These are phyloP conservation scores for Drosophila putrida DNA, from an alignment of 2,888 invertebrate genomes.

Conservation along the genomic window DNA sequence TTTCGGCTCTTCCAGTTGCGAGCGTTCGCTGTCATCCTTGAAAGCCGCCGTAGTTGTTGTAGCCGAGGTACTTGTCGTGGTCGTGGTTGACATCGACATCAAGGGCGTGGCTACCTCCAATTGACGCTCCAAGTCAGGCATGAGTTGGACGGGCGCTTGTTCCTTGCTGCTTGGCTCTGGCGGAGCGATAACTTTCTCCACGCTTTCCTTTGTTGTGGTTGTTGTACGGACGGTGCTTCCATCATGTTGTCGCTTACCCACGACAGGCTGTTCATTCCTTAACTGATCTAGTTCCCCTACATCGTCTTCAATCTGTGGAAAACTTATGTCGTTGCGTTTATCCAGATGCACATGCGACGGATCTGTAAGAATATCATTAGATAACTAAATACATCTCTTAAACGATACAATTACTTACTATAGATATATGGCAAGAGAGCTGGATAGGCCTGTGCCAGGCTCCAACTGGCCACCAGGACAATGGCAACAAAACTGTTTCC, in stretches of 20 bases:
- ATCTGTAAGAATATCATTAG: background rate
- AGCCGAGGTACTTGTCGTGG: constrained; percentile 66
- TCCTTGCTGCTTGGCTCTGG: constrained; percentile 51
- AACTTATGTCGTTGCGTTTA: constrained; percentile 44
- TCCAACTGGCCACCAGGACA: constrained; percentile 71
- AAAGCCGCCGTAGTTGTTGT: constrained; percentile 73
- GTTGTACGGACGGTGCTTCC: constrained; percentile 63
- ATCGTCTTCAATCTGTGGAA: constrained; percentile 86
- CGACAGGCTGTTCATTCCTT: constrained; percentile 40
- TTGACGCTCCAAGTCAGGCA: constrained; percentile 83
- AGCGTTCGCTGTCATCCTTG: constrained; percentile 68
- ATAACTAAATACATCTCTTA: background rate
- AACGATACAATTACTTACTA: constrained; percentile 49
- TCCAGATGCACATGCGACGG: constrained; percentile 27
- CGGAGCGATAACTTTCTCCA: constrained; percentile 62
- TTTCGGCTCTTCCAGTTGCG: constrained; percentile 72
- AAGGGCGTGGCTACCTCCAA: constrained; percentile 81
- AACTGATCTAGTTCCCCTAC: constrained; percentile 86
- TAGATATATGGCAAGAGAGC: constrained; percentile 77
- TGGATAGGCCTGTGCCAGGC: constrained; percentile 79
- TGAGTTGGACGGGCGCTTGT: constrained; percentile 11
- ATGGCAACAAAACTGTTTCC: constrained; percentile 72
- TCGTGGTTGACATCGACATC: constrained; percentile 68
- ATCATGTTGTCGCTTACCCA: constrained; percentile 57
- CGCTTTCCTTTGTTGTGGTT: constrained; percentile 63